Evolutionary conservation across 2,888 invertebrate genomes (phyloP), one percentile per base, ranked within the genome.

Genomic region (Lagria hirta): DNA sequence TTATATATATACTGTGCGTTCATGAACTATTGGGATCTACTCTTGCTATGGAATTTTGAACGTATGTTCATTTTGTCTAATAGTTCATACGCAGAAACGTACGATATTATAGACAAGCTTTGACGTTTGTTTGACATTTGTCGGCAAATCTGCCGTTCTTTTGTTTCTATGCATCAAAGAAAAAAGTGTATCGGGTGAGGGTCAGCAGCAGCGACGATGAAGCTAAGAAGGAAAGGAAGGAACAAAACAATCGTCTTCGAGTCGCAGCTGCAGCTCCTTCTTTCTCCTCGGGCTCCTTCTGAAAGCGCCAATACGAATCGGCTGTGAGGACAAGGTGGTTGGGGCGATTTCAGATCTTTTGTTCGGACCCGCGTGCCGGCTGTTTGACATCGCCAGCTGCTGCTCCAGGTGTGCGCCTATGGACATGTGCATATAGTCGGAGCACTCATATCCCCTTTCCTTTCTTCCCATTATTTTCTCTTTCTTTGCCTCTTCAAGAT

Each of bases 351-450:
- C n/a, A n/a, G n/a, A n/a, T 58, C 61, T 64, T 66, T 66, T 66
- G 65, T 66, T 62, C 56, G 55, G 57, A 35, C 56, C 60, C 59
- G 60, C 59, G 60, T 57, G 62, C 62, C 60, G 60, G 58, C 60
- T 58, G 55, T 51, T 52, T 62, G 59, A 57, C 58, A 49, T 50
- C 49, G 55, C 55, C 68, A 68, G 68, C 66, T 68, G 68, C 60
- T 60, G 59, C 54, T 64, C 68, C 68, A 68, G 68, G 68, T 68
- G 68, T 66, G 37, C n/a, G n/a, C n/a, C n/a, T n/a, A n/a, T 37
- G 36, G 30, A 43, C 43, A n/a, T n/a, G n/a, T n/a, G 32, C 43
- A 43, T 32, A 43, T 43, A n/a, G 43, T 43, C 43, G 43, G 37
- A n/a, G n/a, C 43, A 30, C 43, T 43, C 37, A 32, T 43, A 32